These are phyloP conservation scores for Carpatolechia fugitivella DNA, from an alignment of 2,888 invertebrate genomes.

Conservation along the genomic window DNA sequence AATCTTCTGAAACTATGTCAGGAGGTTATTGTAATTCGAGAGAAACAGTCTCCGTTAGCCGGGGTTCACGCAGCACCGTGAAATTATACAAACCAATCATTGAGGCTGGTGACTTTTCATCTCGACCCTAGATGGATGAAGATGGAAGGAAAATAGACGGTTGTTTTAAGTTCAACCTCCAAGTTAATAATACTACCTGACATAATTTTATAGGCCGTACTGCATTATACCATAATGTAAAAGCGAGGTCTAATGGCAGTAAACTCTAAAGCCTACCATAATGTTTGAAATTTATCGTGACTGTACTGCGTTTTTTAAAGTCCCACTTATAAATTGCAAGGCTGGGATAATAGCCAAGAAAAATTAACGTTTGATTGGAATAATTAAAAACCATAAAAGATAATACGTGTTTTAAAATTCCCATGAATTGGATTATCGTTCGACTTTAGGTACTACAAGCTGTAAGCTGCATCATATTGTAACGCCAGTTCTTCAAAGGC, in stretches of 20 bases:
- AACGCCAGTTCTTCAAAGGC: background rate
- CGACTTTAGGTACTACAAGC: too few species aligned
- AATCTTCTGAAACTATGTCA: slow-evolving; percentile 62
- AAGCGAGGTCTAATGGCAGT: slow-evolving; percentile 13
- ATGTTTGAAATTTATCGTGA: slow-evolving; percentile 7
- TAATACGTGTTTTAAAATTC: background rate
- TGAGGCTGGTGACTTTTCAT: slow-evolving; percentile 54
- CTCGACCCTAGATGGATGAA: slow-evolving; percentile 50
- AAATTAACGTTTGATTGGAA: background rate
- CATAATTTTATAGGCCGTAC: slow-evolving; percentile 16
- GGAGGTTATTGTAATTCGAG: slow-evolving; percentile 67
- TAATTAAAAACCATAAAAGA: background rate
- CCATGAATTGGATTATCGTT: too few species aligned
- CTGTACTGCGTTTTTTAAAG: slow-evolving; percentile 7
- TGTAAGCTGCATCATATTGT: background rate
- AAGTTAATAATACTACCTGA: slow-evolving; percentile 17
- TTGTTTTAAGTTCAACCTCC: slow-evolving; percentile 14
- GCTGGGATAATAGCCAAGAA: background rate
- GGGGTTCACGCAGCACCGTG: slow-evolving; percentile 60
- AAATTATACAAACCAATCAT: slow-evolving; percentile 68
- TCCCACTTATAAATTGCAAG: background rate
- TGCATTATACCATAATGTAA: slow-evolving; percentile 14
- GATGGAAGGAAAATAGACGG: slow-evolving; percentile 29
- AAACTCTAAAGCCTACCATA: slow-evolving; percentile 7
- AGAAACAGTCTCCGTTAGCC: slow-evolving; percentile 57